These are phyloP conservation scores for Aphaenogaster ashmeadi DNA, from an alignment of 1,140 invertebrate genomes.

Conservation along the genomic window DNA sequence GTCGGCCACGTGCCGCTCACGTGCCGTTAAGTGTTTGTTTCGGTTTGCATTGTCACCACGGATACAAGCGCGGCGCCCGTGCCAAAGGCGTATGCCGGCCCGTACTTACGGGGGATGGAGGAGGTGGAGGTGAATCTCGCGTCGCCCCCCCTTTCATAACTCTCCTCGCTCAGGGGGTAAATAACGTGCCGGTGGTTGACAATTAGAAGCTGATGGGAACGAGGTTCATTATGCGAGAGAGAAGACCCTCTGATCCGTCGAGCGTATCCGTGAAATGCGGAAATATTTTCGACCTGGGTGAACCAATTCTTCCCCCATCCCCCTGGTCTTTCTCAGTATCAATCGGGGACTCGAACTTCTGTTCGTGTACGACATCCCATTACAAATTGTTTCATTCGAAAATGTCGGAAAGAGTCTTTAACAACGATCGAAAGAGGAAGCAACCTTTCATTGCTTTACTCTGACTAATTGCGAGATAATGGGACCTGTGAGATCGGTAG, in stretches of 20 bases:
- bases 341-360: constrained; percentile 5
- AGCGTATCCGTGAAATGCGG: constrained; percentile 32
- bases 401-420: background rate
- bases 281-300: constrained; percentile 45
- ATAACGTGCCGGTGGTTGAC: constrained; percentile 74
- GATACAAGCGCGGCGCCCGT: constrained; percentile 76
- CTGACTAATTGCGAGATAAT: background rate
- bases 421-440: background rate
- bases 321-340: background rate
- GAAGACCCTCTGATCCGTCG: constrained; percentile 40
- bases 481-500: background rate
- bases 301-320: background rate
- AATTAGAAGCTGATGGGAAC: constrained; percentile 77
- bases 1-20: constrained; percentile 84
- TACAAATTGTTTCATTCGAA: background rate
- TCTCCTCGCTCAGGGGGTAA: constrained; percentile 73
- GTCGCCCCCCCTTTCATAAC: constrained; percentile 66
- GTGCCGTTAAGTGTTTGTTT: constrained; percentile 87
- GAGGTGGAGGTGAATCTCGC: background rate
- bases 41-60: constrained; percentile 88
- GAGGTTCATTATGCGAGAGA: constrained; percentile 72
- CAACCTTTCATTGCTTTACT: background rate
- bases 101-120: background rate
- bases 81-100: constrained; percentile 47
- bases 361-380: background rate